phyloP scores from a whole-genome alignment of 1,140 invertebrate genomes.

The Bombus superbus region DNA sequence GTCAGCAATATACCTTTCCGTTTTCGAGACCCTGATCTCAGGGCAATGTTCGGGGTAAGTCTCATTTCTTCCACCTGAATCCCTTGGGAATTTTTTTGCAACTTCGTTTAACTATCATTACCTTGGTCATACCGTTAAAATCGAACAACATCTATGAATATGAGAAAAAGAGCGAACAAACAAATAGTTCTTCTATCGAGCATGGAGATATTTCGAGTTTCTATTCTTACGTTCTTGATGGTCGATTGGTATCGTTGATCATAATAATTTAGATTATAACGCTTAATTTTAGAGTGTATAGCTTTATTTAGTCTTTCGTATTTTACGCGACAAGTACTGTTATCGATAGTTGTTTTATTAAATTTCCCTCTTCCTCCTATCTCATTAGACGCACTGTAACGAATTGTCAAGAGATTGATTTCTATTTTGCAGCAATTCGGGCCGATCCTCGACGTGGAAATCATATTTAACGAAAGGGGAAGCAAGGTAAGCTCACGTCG shows the following conservation, averaged over 20 bases:
- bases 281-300: not conserved
- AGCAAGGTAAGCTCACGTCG: constrained; percentile 94
- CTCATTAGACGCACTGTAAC: not conserved
- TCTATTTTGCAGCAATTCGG: constrained; percentile 96
- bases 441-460: constrained; percentile 99
- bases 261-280: not conserved
- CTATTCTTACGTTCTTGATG: too few species aligned
- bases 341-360: not conserved
- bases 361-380: too few species aligned
- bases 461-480: constrained; percentile 99
- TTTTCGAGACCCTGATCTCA: constrained; percentile 98
- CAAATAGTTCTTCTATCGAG: too few species aligned
- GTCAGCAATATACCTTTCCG: constrained; percentile 99
- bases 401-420: constrained; percentile 20
- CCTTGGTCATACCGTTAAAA: too few species aligned
- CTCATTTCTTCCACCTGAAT: not conserved
- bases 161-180: too few species aligned
- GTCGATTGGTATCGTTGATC: not conserved
- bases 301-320: not conserved
- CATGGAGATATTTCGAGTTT: too few species aligned
- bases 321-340: not conserved
- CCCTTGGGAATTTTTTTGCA: not conserved
- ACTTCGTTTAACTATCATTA: not conserved
- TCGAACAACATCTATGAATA: too few species aligned
- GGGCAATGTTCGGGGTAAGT: constrained; percentile 98